Percentiles rank a stretch among this genome's conserved stretches.
Evolutionary conservation across 2,113 vertebrate genomes (phyloP).

Genomic region (Thalassarche chlororhynchos): DNA sequence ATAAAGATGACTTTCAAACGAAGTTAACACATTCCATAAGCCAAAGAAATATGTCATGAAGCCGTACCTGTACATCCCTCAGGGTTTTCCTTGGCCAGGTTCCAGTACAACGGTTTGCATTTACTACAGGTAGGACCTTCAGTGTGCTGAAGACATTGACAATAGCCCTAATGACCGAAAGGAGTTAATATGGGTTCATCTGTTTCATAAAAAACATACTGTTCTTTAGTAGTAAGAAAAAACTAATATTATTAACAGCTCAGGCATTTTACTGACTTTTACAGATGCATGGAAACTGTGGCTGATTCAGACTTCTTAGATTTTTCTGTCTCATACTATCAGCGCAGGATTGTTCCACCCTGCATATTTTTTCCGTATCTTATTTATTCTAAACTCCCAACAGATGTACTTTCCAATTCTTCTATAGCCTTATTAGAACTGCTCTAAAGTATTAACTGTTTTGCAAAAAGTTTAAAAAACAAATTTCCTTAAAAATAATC

Average conservation of each 20-base stretch:
- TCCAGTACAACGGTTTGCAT: slow-evolving; percentile 93
- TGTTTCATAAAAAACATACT: background rate
- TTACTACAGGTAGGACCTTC: slow-evolving; percentile 82
- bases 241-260: background rate
- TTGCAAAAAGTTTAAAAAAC: background rate
- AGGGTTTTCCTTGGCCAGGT: slow-evolving; percentile 81
- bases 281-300: background rate
- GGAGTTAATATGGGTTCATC: background rate
- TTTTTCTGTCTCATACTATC: background rate
- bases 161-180: slow-evolving; percentile 78
- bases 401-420: background rate
- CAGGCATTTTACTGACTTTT: background rate
- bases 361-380: rapidly evolving
- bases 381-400: background rate
- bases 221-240: background rate
- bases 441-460: background rate
- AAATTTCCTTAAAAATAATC: background rate
- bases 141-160: slow-evolving; percentile 82
- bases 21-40: background rate
- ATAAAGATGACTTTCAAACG: background rate
- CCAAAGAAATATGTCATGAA: background rate
- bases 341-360: background rate
- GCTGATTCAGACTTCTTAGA: background rate
- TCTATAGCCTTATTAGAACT: background rate
- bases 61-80: slow-evolving; percentile 84